Percentiles rank a stretch among this genome's conserved stretches.
Evolutionary conservation across 1,140 invertebrate genomes (phyloP).

Genomic region (Habropoda laboriosa): DNA sequence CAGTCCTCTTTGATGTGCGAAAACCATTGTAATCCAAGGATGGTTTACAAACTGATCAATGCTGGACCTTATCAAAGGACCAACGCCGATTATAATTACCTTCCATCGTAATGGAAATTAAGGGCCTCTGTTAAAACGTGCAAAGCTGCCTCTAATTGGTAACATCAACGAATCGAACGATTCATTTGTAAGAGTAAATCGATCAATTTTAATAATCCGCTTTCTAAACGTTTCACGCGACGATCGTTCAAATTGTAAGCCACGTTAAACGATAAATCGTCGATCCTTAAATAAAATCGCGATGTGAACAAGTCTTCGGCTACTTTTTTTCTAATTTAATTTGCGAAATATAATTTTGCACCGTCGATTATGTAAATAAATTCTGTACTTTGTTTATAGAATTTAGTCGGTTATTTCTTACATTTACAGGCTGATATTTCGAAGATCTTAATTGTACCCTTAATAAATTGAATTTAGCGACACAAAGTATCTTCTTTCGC

Average conservation of each 20-base stretch:
- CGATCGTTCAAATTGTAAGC: neutral
- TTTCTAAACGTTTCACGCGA: neutral
- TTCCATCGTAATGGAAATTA: neutral
- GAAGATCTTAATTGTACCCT: no score
- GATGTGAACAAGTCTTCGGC: no score
- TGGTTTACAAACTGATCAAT: slow-evolving; percentile 26
- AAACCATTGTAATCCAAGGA: slow-evolving; percentile 30
- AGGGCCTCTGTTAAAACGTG: neutral
- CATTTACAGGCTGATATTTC: no score
- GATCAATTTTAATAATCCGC: neutral
- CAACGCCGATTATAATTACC: slow-evolving; percentile 28
- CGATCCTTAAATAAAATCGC: no score
- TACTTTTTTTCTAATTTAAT: no score
- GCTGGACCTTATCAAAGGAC: slow-evolving; percentile 13
- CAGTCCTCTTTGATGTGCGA: slow-evolving; percentile 23
- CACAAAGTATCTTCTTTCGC: no score
- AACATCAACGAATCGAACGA: neutral
- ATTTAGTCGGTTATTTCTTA: no score
- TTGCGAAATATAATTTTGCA: no score
- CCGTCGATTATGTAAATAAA: no score
- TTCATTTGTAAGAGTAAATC: neutral
- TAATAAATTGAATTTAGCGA: no score
- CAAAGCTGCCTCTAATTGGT: neutral
- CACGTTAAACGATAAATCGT: no score
- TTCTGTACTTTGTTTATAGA: no score